Percentiles rank a stretch among this genome's conserved stretches.
Evolutionary conservation across 2,888 invertebrate genomes (phyloP).

Genomic region (Spisula solida): DNA sequence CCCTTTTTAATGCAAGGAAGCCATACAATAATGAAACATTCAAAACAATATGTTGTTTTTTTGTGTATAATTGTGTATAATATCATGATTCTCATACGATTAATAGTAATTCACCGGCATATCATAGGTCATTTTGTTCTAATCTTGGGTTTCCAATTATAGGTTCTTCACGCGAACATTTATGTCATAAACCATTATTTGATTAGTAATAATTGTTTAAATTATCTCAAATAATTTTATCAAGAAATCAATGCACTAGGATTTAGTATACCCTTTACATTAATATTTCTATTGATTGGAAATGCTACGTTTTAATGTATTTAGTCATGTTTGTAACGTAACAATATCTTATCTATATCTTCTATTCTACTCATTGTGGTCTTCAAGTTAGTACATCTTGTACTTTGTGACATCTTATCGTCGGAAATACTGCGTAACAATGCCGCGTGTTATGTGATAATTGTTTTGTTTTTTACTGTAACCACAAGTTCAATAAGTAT

Average conservation of each 20-base stretch:
- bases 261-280: background rate
- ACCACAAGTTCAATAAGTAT: background rate
- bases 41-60: no score
- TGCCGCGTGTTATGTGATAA: background rate
- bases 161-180: background rate
- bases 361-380: background rate
- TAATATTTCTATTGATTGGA: slow-evolving; percentile 7
- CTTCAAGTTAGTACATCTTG: background rate
- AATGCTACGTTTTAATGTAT: slow-evolving; percentile 12
- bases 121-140: background rate
- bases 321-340: slow-evolving; percentile 6
- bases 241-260: background rate
- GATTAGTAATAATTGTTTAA: background rate
- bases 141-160: background rate
- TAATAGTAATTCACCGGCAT: background rate
- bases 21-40: no score
- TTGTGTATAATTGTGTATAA: no score
- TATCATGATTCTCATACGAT: background rate
- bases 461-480: background rate
- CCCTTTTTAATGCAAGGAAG: no score
- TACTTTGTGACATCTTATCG: background rate
- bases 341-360: background rate
- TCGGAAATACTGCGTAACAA: background rate
- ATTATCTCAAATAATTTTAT: background rate
- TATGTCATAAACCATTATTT: background rate